phyloP scores from a whole-genome alignment of 2,888 invertebrate species.

The Ethmia dodecea region DNA sequence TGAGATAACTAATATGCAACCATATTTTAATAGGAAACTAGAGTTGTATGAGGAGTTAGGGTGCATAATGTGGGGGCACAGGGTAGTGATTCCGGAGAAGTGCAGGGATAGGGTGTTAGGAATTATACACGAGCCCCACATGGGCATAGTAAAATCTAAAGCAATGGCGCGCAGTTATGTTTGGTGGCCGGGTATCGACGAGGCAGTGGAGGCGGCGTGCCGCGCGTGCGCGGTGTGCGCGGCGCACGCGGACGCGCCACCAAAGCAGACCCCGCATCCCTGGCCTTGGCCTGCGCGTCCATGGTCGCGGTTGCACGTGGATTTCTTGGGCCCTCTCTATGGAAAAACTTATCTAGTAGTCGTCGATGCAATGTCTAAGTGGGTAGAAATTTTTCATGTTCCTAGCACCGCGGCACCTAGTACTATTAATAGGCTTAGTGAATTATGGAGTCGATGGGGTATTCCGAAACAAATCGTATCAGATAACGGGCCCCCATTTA shows the following conservation, averaged over 20 bases:
- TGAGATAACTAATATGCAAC: not conserved
- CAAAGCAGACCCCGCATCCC: not conserved
- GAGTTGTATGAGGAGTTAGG: not conserved
- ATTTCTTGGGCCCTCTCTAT: not conserved
- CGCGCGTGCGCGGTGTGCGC: not conserved
- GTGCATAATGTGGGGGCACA: not conserved
- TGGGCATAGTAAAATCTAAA: not conserved
- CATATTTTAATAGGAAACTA: not conserved
- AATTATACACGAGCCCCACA: not conserved
- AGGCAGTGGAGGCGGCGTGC: not conserved
- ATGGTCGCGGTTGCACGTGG: not conserved
- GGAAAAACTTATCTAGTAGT: not conserved
- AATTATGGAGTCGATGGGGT: not conserved
- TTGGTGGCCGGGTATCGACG: not conserved
- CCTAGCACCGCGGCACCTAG: not conserved
- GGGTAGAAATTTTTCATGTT: not conserved
- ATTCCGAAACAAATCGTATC: not conserved
- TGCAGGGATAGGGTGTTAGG: not conserved
- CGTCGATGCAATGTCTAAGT: not conserved
- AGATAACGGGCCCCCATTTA: not conserved
- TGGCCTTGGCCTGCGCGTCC: not conserved
- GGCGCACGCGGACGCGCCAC: not conserved
- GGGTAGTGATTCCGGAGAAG: not conserved
- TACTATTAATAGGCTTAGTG: not conserved
- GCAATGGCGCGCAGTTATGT: not conserved